Evolutionary conservation across 2,113 vertebrate species (phyloP).

Genomic region (Emydura subglobosa): DNA sequence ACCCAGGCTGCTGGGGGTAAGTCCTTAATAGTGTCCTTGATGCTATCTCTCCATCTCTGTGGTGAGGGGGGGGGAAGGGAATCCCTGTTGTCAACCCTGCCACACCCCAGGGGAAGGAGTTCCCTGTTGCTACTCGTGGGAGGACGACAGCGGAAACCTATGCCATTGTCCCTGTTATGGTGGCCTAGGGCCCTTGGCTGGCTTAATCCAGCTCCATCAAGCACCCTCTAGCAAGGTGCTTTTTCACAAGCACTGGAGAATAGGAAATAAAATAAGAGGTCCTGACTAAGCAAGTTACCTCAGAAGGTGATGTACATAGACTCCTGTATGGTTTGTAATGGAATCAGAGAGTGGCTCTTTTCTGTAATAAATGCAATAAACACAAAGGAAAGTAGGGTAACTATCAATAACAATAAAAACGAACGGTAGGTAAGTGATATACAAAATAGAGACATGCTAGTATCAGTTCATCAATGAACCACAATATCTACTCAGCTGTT

Average conservation of each 20-base stretch:
- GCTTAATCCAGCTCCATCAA: background rate
- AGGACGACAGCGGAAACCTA: background rate
- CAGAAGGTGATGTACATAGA: background rate
- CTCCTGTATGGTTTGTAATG: background rate
- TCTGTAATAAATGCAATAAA: background rate
- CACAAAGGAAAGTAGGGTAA: background rate
- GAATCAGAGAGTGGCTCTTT: background rate
- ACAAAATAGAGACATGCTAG: background rate
- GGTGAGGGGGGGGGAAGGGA: background rate
- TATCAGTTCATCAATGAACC: background rate
- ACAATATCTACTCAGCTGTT: background rate
- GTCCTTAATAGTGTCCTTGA: background rate
- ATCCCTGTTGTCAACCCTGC: accelerated
- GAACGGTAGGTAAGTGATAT: background rate
- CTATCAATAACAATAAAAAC: accelerated
- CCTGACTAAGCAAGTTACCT: background rate
- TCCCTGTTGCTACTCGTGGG: background rate
- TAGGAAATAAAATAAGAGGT: background rate
- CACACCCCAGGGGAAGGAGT: background rate
- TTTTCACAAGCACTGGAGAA: background rate
- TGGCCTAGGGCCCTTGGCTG: background rate
- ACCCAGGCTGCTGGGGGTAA: accelerated
- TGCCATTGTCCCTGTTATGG: accelerated
- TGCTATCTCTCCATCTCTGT: background rate
- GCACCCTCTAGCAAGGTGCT: background rate